Evolutionary conservation across 2,888 invertebrate species (phyloP).

Genomic region (Catocala sponsa): DNA sequence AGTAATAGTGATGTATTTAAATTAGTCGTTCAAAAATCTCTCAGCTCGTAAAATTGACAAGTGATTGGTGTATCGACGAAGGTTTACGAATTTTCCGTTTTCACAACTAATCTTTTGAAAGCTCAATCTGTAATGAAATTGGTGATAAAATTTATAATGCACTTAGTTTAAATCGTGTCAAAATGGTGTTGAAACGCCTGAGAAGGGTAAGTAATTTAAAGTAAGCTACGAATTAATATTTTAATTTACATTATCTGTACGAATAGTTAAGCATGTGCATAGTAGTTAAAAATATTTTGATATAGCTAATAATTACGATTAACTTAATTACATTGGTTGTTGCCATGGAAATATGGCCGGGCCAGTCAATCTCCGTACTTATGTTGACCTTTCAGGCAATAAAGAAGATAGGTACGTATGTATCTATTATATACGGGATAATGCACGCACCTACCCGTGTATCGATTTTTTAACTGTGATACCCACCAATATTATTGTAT

Average conservation of each 20-base stretch:
- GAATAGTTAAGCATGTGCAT: too few relatives aligned
- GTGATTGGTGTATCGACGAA: constrained; percentile 50
- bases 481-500: too few relatives aligned
- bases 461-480: too few relatives aligned
- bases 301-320: not conserved
- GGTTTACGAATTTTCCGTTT: constrained; percentile 60
- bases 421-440: too few relatives aligned
- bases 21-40: constrained; percentile 52
- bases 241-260: too few relatives aligned
- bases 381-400: too few relatives aligned
- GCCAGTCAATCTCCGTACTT: too few relatives aligned
- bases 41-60: constrained; percentile 62
- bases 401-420: too few relatives aligned
- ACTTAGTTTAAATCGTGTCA: constrained; percentile 16
- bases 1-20: constrained; percentile 26
- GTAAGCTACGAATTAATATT: not conserved
- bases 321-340: not conserved
- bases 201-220: constrained; percentile 57
- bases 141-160: constrained; percentile 28
- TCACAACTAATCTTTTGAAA: constrained; percentile 43
- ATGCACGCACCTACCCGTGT: too few relatives aligned
- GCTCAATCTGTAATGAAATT: constrained; percentile 39
- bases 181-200: constrained; percentile 59
- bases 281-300: not conserved
- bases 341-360: constrained; percentile 3